Percentiles rank a stretch among this genome's conserved stretches.
Evolutionary conservation across 2,888 invertebrate species (phyloP).

Genomic region (Onthophagus sagittarius): DNA sequence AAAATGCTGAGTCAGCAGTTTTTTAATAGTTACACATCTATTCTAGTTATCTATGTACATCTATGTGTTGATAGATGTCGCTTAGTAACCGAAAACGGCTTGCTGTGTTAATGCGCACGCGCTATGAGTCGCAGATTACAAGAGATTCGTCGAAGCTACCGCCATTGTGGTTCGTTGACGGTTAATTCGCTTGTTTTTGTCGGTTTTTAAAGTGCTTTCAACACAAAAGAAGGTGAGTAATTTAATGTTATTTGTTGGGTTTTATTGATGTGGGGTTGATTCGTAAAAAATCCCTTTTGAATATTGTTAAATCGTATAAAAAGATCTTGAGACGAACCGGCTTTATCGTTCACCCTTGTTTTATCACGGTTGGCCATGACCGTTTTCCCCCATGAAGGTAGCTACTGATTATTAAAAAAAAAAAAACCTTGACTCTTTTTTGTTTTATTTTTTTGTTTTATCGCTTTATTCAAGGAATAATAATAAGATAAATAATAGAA

Average conservation of each 20-base stretch:
- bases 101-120: conserved; percentile 16
- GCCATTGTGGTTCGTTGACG: conserved; percentile 29
- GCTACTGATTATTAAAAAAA: background rate
- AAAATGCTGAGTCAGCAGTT: too few species aligned
- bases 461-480: too few species aligned
- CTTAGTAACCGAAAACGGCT: too few species aligned
- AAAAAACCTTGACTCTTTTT: background rate
- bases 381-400: background rate
- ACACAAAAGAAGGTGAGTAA: background rate
- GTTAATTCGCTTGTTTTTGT: conserved; percentile 26
- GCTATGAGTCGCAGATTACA: conserved; percentile 15
- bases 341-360: background rate
- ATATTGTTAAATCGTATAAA: background rate
- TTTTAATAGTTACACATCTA: too few species aligned
- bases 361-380: background rate
- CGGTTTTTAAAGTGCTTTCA: conserved; percentile 9
- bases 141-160: conserved; percentile 26
- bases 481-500: too few species aligned
- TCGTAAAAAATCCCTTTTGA: background rate
- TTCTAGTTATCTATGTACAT: too few species aligned
- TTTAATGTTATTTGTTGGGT: background rate
- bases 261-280: too few species aligned
- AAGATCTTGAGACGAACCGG: background rate
- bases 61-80: conserved; percentile 1
- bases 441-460: too few species aligned